Percentiles rank a stretch among this genome's conserved stretches.
Conservation (phyloP, 2,113 vertebrate genomes). For the Aplodontia rufa region DNA sequence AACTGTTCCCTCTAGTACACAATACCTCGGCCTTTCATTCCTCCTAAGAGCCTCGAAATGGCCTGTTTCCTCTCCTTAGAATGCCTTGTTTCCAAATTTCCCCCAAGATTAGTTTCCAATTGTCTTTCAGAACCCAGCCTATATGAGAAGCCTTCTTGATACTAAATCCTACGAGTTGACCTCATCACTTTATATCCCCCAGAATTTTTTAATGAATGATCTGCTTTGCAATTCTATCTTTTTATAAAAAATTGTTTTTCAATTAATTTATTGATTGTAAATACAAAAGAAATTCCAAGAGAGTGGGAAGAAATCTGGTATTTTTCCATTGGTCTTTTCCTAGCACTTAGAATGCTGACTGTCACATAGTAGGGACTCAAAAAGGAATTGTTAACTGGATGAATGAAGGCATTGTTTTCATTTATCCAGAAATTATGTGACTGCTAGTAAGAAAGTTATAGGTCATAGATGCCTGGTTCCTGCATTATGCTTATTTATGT, state of each 20-base stretch:
- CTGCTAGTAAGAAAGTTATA: background rate
- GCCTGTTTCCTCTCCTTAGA: background rate
- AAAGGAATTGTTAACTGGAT: background rate
- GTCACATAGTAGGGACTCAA: background rate
- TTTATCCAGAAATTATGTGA: background rate
- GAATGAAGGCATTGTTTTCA: background rate
- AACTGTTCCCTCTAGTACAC: fast-evolving
- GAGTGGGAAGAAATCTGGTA: background rate
- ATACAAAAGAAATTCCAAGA: background rate
- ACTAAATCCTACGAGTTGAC: background rate
- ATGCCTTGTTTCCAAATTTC: background rate
- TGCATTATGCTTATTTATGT: background rate
- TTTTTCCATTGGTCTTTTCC: background rate
- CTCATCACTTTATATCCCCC: background rate
- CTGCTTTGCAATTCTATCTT: background rate
- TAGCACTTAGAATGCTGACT: background rate
- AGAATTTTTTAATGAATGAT: background rate
- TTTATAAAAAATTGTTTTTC: background rate
- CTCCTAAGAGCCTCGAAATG: background rate
- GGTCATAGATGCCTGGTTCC: background rate
- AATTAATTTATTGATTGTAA: background rate
- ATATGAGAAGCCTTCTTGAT: background rate
- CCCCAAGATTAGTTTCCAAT: background rate
- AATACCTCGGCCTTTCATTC: background rate
- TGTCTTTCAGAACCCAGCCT: background rate